phyloP scores from a whole-genome alignment of 2,113 vertebrate genomes.

The Tragelaphus imberbis region DNA sequence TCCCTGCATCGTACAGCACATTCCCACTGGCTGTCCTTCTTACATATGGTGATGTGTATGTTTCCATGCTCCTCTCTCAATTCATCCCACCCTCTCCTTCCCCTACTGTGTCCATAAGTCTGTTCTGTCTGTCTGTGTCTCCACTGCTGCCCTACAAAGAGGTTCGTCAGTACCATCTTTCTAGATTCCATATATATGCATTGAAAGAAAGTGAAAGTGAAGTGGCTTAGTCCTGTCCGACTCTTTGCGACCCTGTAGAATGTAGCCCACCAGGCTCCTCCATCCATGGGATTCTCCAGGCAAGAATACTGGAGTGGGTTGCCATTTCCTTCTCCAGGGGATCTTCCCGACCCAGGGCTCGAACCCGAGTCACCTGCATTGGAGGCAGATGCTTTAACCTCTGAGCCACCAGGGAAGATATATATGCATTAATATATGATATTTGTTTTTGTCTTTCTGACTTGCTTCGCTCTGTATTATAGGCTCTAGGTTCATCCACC shows the following conservation, averaged over 20 bases:
- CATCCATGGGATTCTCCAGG: no score
- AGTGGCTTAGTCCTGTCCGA: accelerated
- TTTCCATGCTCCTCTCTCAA: neutral
- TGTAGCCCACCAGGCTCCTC: no score
- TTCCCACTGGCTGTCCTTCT: neutral
- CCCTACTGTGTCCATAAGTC: neutral
- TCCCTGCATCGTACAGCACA: neutral
- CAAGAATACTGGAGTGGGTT: no score
- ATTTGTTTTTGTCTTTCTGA: no score
- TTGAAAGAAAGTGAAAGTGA: neutral
- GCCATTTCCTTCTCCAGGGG: no score
- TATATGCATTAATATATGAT: no score
- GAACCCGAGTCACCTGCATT: accelerated
- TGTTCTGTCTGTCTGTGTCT: neutral
- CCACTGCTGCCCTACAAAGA: neutral
- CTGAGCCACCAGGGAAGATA: no score
- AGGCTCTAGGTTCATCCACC: no score
- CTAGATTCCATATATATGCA: neutral
- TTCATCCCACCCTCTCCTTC: neutral
- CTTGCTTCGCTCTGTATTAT: no score
- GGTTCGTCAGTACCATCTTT: neutral
- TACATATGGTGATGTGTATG: neutral
- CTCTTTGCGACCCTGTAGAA: no score
- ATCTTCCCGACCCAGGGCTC: no score
- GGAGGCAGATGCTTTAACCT: no score